These are phyloP conservation scores for Melanotaenia parkinsoni DNA, from an alignment of 2,797 vertebrate genomes.

Conservation along the genomic window DNA sequence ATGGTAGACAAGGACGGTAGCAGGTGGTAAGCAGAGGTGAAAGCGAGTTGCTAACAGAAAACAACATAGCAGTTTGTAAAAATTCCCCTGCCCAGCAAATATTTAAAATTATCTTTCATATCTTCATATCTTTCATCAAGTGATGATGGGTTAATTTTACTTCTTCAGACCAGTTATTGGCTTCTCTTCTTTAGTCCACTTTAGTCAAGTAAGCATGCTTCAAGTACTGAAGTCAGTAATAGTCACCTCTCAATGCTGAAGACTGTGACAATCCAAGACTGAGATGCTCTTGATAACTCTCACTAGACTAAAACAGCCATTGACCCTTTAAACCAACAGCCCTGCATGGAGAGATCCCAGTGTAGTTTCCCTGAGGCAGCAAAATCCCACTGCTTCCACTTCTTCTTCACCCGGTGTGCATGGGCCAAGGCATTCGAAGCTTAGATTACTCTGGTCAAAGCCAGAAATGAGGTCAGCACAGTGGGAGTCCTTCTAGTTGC, in stretches of 20 bases:
- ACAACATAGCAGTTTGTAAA: constrained; percentile 19
- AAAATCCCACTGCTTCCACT: constrained; percentile 51
- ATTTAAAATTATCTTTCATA: constrained; percentile 14
- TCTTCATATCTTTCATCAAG: no score
- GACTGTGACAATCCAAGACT: constrained; percentile 39
- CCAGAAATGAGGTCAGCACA: constrained; percentile 78
- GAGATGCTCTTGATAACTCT: constrained; percentile 45
- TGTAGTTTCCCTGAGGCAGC: constrained; percentile 53
- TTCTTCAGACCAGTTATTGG: constrained; percentile 14
- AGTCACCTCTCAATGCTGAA: constrained; percentile 63
- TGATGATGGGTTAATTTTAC: background rate
- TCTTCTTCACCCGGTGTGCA: constrained; percentile 58
- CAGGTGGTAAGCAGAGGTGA: background rate
- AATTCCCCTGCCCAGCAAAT: constrained; percentile 31
- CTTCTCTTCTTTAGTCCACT: constrained; percentile 17
- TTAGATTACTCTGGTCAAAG: constrained; percentile 74
- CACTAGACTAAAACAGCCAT: constrained; percentile 43
- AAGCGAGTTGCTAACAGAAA: constrained; percentile 4
- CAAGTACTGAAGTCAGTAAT: constrained; percentile 39
- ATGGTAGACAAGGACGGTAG: background rate
- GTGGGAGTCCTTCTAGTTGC: constrained; percentile 67
- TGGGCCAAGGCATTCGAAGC: constrained; percentile 63
- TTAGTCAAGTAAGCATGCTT: constrained; percentile 8
- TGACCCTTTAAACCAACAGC: constrained; percentile 41
- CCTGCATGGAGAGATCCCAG: constrained; percentile 53